These are phyloP conservation scores for Schlechtendalia chinensis DNA, from an alignment of 1,140 invertebrate species.

Conservation along the genomic window DNA sequence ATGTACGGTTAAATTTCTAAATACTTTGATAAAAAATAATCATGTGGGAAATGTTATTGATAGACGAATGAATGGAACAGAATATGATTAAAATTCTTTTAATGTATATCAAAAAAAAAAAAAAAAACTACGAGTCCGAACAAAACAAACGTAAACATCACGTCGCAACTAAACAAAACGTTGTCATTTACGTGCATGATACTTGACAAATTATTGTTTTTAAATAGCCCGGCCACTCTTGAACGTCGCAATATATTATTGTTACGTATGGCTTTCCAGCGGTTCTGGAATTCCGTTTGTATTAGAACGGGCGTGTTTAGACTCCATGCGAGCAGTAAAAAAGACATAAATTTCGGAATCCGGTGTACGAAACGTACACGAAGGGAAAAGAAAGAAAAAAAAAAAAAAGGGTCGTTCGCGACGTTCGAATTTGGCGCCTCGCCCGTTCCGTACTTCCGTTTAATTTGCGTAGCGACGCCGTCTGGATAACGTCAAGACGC, in stretches of 20 bases:
- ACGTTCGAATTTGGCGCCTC: slow-evolving; percentile 37
- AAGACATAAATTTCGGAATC: slow-evolving; percentile 32
- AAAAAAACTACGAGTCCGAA: too few species aligned
- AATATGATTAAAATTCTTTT: too few species aligned
- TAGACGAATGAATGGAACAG: too few species aligned
- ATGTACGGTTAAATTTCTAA: too few species aligned
- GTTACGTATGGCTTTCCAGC: neutral
- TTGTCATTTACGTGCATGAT: too few species aligned
- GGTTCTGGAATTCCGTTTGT: slow-evolving; percentile 2
- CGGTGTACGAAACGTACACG: neutral
- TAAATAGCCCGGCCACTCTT: neutral
- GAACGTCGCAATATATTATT: neutral
- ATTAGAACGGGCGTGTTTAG: neutral
- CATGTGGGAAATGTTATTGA: too few species aligned
- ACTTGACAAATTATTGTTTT: too few species aligned
- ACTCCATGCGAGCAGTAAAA: neutral
- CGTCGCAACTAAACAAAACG: too few species aligned
- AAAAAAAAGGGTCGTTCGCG: slow-evolving; percentile 21
- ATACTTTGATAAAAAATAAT: too few species aligned
- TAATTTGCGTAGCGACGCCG: slow-evolving; percentile 49
- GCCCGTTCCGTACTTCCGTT: slow-evolving; percentile 28
- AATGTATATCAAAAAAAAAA: too few species aligned
- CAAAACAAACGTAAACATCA: too few species aligned
- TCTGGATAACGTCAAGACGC: slow-evolving; percentile 16
- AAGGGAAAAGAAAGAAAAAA: too few species aligned